Evolutionary conservation across 2,113 vertebrate genomes (phyloP), one percentile per base, ranked within the genome.

Genomic region (Synodontis membranacea): DNA sequence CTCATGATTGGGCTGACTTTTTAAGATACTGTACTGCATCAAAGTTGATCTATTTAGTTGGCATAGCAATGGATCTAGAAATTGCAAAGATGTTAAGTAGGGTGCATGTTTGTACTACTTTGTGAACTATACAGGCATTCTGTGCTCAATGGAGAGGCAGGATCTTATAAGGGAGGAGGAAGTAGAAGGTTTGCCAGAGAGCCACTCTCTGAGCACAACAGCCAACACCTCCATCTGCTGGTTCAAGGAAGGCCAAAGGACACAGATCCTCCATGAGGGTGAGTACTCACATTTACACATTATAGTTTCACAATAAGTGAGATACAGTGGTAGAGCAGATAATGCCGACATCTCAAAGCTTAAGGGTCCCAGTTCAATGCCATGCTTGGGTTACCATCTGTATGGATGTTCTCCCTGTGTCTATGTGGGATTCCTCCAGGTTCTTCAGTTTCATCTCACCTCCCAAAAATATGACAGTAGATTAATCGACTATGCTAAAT

Each of bases 181-280:
- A 25, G 31, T 72, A 6, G 92, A 91, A 44, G 88, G 78, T 4
- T 70, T 88, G 70, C 87, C 89, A 0, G 89, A 91, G 7, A 84
- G 84, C 14, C 83, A 80, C 3, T 93, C 91, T 39, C 86, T 93
- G 25, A 91, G 92, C 56, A 72, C 90, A 25, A 86, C 90, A n/a
- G 80, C 88, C 11, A 90, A 92, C 31, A 85, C 87, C 0, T 90
- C 91, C 5, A 86, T 87, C 28, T 84, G 89, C 50, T 92, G 91
- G 92, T 83, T 91, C 68, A 82, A 84, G 48, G 89, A 60, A 48
- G 92, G 89, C 87, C 91, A 90, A 87, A 92, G 91, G 52, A 90
- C 91, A 46, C 91, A 92, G 88, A 90, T 92, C 72, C 90, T 92
- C 44, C 93, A 91, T 11, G 92, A 93, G 84, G 89, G 92, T 88